Percentiles rank a stretch among this genome's conserved stretches.
Conservation (phyloP, 2,888 invertebrate species). For the Melangyna quadrimaculata region DNA sequence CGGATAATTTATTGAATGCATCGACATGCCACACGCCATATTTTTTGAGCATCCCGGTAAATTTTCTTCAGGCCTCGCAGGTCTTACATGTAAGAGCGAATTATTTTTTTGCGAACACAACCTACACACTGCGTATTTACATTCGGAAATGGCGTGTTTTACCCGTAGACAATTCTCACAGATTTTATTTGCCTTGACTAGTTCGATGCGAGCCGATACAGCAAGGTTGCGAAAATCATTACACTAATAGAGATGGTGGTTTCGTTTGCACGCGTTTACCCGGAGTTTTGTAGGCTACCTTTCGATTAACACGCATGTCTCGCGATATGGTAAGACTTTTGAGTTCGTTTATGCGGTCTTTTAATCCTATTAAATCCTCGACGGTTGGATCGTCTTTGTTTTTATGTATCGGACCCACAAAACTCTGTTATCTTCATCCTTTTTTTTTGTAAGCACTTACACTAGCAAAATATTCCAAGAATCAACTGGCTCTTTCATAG, state of each 20-base stretch:
- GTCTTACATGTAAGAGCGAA: slow-evolving; percentile 2
- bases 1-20: not conserved
- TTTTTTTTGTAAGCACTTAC: no score
- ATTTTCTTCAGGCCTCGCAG: not conserved
- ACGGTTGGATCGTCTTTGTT: no score
- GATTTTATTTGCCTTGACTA: no score
- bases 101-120: slow-evolving; percentile 24
- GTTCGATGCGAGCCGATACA: no score
- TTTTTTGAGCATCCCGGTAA: not conserved
- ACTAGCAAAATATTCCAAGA: not conserved
- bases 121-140: slow-evolving; percentile 10
- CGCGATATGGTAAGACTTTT: no score
- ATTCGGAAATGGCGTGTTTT: not conserved
- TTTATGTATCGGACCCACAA: no score
- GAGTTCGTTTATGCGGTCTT: no score
- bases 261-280: slow-evolving; percentile 23
- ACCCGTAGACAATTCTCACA: slow-evolving; percentile 26
- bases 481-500: not conserved
- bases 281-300: no score
- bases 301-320: no score
- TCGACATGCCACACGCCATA: not conserved
- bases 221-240: not conserved
- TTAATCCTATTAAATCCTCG: no score
- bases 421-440: no score
- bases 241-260: slow-evolving; percentile 15